phyloP scores from a whole-genome alignment of 2,113 vertebrate species.

The Oreochromis tanganicae region DNA sequence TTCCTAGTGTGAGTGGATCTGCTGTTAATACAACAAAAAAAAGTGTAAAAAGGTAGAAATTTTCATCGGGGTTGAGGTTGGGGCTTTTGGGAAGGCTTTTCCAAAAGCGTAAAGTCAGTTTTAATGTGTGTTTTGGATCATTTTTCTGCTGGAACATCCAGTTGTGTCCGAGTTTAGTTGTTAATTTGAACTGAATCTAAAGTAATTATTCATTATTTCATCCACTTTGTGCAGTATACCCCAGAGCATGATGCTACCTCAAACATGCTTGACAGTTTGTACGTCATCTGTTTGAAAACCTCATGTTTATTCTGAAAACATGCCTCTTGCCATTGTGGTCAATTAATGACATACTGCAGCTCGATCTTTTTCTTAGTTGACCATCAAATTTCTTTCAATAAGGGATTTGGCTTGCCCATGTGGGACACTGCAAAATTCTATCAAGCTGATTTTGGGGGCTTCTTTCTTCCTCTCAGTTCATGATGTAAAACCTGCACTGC shows the following conservation, averaged over 20 bases:
- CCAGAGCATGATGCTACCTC: no score
- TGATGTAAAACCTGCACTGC: not conserved
- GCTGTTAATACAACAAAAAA: not conserved
- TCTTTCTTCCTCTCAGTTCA: not conserved
- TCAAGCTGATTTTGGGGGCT: not conserved
- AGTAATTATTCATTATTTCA: no score
- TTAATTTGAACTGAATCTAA: no score
- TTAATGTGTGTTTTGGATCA: no score
- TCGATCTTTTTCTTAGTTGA: not conserved
- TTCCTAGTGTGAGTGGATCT: not conserved
- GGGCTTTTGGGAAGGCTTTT: no score
- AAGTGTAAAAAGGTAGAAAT: not conserved
- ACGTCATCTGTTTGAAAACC: not conserved
- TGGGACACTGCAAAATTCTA: not conserved
- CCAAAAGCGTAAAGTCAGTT: no score
- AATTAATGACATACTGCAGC: not conserved
- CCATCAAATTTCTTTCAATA: not conserved
- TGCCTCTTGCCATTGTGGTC: not conserved
- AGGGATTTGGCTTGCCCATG: not conserved
- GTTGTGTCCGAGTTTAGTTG: no score
- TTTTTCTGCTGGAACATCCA: no score
- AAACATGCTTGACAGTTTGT: no score
- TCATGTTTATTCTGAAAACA: not conserved
- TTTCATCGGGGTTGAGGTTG: no score
- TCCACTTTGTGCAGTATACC: no score